phyloP scores from a whole-genome alignment of 2,888 invertebrate species.

The Ethmia dodecea region DNA sequence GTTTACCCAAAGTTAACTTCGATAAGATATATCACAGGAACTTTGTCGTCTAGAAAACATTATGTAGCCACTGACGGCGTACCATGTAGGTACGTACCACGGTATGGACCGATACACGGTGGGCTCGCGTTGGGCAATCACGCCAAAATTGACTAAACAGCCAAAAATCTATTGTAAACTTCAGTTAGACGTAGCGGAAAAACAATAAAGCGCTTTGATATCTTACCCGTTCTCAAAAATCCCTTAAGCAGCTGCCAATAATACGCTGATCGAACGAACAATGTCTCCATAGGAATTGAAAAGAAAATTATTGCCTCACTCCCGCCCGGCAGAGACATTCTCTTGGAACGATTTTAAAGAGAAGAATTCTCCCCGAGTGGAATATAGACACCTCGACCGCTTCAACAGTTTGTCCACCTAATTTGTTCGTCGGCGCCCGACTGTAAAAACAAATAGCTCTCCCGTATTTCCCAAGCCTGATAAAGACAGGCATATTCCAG shows the following conservation, averaged over 20 bases:
- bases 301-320: conserved; percentile 66
- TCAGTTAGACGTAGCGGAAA: too few species aligned
- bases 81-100: too few species aligned
- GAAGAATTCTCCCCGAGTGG: conserved; percentile 62
- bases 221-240: conserved; percentile 38
- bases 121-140: too few species aligned
- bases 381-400: conserved; percentile 73
- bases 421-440: conserved; percentile 73
- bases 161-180: too few species aligned
- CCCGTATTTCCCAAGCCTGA: conserved; percentile 60
- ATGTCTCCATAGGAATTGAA: conserved; percentile 43
- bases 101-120: too few species aligned
- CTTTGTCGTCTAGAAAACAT: too few species aligned
- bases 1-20: too few species aligned
- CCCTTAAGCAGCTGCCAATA: conserved; percentile 49
- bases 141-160: too few species aligned
- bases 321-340: conserved; percentile 55
- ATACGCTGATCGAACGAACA: conserved; percentile 50
- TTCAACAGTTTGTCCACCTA: conserved; percentile 77
- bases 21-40: too few species aligned
- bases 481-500: conserved; percentile 56
- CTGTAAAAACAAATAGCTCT: conserved; percentile 75
- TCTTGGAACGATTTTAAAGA: conserved; percentile 53
- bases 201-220: conserved; percentile 20
- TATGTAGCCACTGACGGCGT: too few species aligned